Percentiles rank a stretch among this genome's conserved stretches.
These are phyloP conservation scores for Napeogenes inachia DNA, from an alignment of 2,888 invertebrate species.

Conservation along the genomic window DNA sequence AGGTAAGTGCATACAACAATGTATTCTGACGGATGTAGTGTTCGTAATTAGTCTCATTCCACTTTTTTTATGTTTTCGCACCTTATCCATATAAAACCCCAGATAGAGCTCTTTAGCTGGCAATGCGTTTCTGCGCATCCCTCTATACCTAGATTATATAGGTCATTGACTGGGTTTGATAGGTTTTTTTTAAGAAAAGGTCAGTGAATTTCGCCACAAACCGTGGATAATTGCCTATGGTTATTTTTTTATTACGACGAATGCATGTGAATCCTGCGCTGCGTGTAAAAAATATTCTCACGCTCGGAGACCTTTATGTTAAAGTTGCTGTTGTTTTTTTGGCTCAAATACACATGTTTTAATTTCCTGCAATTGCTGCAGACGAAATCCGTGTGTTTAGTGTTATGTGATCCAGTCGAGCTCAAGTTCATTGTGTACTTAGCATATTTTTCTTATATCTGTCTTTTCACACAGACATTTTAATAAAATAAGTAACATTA, in stretches of 20 bases:
- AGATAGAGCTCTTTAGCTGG: constrained; percentile 46
- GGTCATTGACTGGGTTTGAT: constrained; percentile 38
- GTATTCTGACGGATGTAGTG: constrained; percentile 47
- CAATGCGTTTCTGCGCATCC: constrained; percentile 59
- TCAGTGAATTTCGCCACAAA: constrained; percentile 53
- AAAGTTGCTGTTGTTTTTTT: constrained; percentile 41
- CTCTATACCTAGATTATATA: constrained; percentile 40
- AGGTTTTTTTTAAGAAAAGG: constrained; percentile 48
- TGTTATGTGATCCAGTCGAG: constrained; percentile 16
- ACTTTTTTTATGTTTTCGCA: constrained; percentile 60
- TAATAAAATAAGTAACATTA: constrained; percentile 39
- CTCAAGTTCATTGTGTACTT: constrained; percentile 8
- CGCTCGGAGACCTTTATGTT: constrained; percentile 49
- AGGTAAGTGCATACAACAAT: constrained; percentile 24
- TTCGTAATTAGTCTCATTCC: constrained; percentile 61
- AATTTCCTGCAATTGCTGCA: constrained; percentile 52
- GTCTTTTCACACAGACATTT: constrained; percentile 21
- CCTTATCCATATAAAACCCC: constrained; percentile 52
- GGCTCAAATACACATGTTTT: constrained; percentile 45
- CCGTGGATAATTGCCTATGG: constrained; percentile 38
- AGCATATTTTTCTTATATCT: constrained; percentile 7
- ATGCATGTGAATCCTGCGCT: constrained; percentile 54
- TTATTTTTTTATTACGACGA: constrained; percentile 45
- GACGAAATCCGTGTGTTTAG: constrained; percentile 33
- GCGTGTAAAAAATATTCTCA: constrained; percentile 57